Percentiles rank a stretch among this genome's conserved stretches.
Conservation (phyloP, 2,888 invertebrate genomes). For the Myopa testacea region DNA sequence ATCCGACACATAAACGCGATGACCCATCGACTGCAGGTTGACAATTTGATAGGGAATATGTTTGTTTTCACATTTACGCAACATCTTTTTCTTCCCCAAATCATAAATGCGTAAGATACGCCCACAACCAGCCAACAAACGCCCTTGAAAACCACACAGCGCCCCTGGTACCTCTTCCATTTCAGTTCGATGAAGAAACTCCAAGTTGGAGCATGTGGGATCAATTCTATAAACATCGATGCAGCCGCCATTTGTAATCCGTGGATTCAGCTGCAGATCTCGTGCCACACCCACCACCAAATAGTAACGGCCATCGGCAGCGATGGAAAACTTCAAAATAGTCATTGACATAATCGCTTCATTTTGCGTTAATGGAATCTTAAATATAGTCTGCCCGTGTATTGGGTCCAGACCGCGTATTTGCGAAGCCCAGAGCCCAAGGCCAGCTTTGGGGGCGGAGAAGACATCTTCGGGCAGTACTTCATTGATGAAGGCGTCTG, state of each 20-base stretch:
- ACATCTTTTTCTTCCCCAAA: constrained; percentile 93
- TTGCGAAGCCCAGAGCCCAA: constrained; percentile 95
- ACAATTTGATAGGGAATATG: constrained; percentile 96
- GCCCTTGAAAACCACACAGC: constrained; percentile 90
- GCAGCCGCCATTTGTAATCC: constrained; percentile 84
- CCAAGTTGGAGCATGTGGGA: constrained; percentile 84
- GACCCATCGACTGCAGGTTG: constrained; percentile 93
- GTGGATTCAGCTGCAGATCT: constrained; percentile 89
- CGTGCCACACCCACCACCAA: constrained; percentile 92
- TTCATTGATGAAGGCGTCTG: constrained; percentile 95
- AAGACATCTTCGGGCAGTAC: constrained; percentile 93
- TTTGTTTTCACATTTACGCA: constrained; percentile 97
- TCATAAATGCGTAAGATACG: constrained; percentile 93
- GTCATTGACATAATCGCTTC: constrained; percentile 94
- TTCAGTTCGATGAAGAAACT: constrained; percentile 92
- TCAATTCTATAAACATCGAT: constrained; percentile 83
- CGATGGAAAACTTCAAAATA: constrained; percentile 80
- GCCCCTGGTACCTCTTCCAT: constrained; percentile 93
- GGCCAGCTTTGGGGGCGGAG: constrained; percentile 95
- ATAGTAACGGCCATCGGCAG: constrained; percentile 70
- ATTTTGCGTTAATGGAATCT: constrained; percentile 90
- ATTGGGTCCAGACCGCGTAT: constrained; percentile 90
- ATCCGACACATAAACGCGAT: constrained; percentile 94
- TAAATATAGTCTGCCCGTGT: constrained; percentile 80
- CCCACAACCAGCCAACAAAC: constrained; percentile 92